Percentiles rank a stretch among this genome's conserved stretches.
These are phyloP conservation scores for Tenodera sinensis DNA, from an alignment of 2,888 invertebrate species.

Conservation along the genomic window DNA sequence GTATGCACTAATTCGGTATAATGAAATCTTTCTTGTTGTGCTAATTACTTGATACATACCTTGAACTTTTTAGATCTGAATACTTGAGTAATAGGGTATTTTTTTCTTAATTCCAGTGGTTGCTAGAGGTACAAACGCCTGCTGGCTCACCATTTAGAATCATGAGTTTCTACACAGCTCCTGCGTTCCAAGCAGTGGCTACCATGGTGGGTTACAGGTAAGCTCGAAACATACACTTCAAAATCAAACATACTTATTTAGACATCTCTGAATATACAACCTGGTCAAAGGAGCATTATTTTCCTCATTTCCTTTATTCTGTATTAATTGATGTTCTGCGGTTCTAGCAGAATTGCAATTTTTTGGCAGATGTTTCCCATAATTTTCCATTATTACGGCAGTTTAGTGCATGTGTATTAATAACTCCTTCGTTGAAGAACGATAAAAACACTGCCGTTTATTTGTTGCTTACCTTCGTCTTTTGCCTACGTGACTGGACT, in stretches of 20 bases:
- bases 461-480: too few relatives aligned
- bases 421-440: too few relatives aligned
- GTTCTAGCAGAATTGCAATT: neutral
- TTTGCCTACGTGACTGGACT: too few relatives aligned
- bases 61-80: neutral
- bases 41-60: neutral
- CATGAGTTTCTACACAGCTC: conserved; percentile 25
- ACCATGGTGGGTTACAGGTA: conserved; percentile 22
- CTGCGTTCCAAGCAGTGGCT: conserved; percentile 23
- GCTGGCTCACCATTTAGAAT: neutral
- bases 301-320: neutral
- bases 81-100: neutral
- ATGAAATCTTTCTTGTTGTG: neutral
- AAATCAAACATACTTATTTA: neutral
- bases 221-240: neutral
- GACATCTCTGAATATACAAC: neutral
- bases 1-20: too few relatives aligned
- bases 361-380: too few relatives aligned
- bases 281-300: neutral
- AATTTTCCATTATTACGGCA: too few relatives aligned
- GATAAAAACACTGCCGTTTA: too few relatives aligned
- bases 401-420: too few relatives aligned
- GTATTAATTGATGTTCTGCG: neutral
- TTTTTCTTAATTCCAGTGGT: neutral
- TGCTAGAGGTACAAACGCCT: neutral